Evolutionary conservation across 1,140 invertebrate species (phyloP), one percentile per base, ranked within the genome.

Genomic region (Parasteatoda tepidariorum): DNA sequence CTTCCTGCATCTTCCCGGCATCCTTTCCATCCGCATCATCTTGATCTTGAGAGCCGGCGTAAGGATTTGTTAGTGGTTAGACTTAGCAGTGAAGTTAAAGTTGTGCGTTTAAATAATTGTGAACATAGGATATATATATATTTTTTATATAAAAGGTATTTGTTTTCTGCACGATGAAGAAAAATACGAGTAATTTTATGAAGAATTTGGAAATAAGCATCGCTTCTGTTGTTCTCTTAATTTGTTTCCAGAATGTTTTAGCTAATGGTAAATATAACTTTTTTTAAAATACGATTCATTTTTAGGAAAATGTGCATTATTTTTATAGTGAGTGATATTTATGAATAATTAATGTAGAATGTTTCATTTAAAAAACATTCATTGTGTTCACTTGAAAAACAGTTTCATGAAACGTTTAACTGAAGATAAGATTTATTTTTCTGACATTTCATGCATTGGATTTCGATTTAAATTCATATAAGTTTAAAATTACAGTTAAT

Each of bases 151-250:
- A 9, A 30, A 22, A 22, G 24, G 15, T 9, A 38, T 55, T 55
- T 57, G 48, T n/a, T 26, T 38, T 24, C 2, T n/a, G 24, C 9
- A 24, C 61, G 13, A 75, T 75, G 73, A 11, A 34, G 6, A 34
- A 22, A 59, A n/a, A 59, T 22, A 22, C 24, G 24, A 22, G 9
- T 22, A 15, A 24, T 38, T 38, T 41, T n/a, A 75, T 62, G 73
- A 75, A 75, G 5, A 26, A 41, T 61, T 13, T 62, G 55, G 57
- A 57, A 54, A 75, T 75, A 75, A 62, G 33, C 24, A 11, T 75
- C 30, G 41, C 48, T 34, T n/a, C 73, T 38, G 31, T 30, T 11
- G 18, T 75, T 38, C 18, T 62, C 18, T 24, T 75, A 15, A 24
- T 48, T 30, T 61, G 30, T 30, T n/a, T 75, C 0, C 73, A 75